Conservation (phyloP, 2,888 invertebrate genomes). For the Gibbula magus region DNA sequence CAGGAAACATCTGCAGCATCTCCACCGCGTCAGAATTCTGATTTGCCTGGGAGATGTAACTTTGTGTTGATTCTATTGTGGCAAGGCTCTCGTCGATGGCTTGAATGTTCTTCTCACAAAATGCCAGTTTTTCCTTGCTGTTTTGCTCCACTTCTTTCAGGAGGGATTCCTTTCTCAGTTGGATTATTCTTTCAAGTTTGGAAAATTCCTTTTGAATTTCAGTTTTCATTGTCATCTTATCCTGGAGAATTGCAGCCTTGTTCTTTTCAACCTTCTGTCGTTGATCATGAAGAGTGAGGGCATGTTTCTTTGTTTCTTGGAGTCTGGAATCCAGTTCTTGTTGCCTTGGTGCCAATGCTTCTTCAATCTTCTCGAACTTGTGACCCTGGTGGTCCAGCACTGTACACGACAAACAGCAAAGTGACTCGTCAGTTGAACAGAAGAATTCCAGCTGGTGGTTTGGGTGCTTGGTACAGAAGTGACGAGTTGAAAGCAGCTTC, state of each 20-base stretch:
- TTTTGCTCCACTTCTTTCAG: not conserved
- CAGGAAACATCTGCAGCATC: not conserved
- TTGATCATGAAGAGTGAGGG: not conserved
- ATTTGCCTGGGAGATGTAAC: too few species aligned
- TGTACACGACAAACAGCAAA: not conserved
- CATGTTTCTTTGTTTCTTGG: not conserved
- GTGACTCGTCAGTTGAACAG: not conserved
- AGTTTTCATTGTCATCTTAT: too few species aligned
- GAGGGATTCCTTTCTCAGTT: too few species aligned
- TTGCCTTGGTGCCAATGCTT: not conserved
- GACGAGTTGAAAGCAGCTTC: not conserved
- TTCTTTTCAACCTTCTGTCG: not conserved
- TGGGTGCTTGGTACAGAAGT: conserved; percentile 1
- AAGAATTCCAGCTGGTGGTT: not conserved
- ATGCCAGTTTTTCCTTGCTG: not conserved
- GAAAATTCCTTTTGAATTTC: too few species aligned
- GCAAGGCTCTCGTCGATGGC: not conserved
- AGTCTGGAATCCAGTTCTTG: not conserved
- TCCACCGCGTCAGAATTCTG: not conserved
- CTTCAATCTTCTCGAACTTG: not conserved
- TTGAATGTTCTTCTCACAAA: not conserved
- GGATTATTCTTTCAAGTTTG: too few species aligned
- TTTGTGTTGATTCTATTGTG: not conserved
- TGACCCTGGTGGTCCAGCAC: not conserved
- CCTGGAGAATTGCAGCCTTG: too few species aligned